Base-by-base conservation (phyloP, 2,797 vertebrate species). In the Bufotes viridis region DNA sequence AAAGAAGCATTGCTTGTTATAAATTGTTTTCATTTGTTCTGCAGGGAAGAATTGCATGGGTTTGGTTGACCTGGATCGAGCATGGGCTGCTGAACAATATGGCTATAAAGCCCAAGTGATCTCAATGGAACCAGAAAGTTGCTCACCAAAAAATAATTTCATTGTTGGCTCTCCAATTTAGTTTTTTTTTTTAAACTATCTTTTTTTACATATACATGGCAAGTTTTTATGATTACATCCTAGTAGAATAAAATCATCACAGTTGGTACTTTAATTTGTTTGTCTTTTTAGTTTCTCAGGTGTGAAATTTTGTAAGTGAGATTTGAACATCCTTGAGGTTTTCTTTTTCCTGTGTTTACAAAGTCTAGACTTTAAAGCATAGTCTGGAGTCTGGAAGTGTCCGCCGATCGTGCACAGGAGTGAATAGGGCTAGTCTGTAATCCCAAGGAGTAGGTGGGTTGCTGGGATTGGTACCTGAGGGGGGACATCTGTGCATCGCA, bases 91-190 rank as follows among this genome's bases (percentile, higher is more conserved):
- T n/a, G 97, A 98, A 94, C 93, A 95, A 87, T 90, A 7, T 13
- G 96, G 96, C 29, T 99, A 98, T 92, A 95, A 93, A 0, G 96
- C 97, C 72, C 94, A 91, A 87, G 96, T 99, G 90, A 96, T 97
- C 88, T 98, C 97, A 65, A 99, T 99, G 98, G 96, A 98, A 93
- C 98, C 98, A 13, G 97, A 98, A 90, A 97, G 96, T 85, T 99
- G 98, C 90, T 98, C 98, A 49, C 98, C 98, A 8, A 99, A 99
- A 94, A 99, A 99, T 94, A 98, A 99, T 94, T 96, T 99, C 97
- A 92, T 99, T 82, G 94, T 99, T 86, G 98, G 98, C 63, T 92
- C 93, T 84, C 95, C 94, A 26, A 0, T 89, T 80, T 95, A 94
- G 86, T 55, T 10, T 51, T 22, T 22, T n/a, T 1, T 22, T 49